Percentiles rank a stretch among this genome's conserved stretches.
These are phyloP conservation scores for Neolamprologus kungweensis DNA, from an alignment of 2,113 vertebrate genomes.

Conservation along the genomic window DNA sequence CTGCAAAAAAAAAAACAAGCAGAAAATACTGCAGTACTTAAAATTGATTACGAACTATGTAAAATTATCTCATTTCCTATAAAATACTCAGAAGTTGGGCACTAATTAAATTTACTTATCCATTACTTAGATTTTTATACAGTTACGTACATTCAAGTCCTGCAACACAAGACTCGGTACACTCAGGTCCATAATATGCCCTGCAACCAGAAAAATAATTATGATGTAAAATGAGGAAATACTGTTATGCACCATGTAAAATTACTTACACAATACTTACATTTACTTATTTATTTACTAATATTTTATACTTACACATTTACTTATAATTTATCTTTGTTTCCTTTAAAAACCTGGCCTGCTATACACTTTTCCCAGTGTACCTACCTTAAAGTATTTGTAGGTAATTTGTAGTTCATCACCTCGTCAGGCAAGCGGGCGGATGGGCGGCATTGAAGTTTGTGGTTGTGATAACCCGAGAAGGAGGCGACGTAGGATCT, in stretches of 20 bases:
- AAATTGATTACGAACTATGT: not conserved
- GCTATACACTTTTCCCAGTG: not conserved
- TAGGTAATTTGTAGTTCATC: not conserved
- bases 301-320: not conserved
- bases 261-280: not conserved
- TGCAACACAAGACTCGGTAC: not conserved
- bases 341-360: not conserved
- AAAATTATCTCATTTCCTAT: not conserved
- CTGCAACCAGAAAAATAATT: not conserved
- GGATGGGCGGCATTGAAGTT: not conserved
- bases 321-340: not conserved
- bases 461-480: not conserved
- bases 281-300: not conserved
- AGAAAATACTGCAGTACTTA: not conserved
- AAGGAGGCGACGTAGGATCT: not conserved
- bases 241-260: not conserved
- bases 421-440: not conserved
- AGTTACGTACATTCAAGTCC: not conserved
- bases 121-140: not conserved
- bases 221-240: not conserved
- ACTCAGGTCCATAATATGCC: not conserved
- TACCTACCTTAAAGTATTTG: not conserved
- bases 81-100: not conserved
- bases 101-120: not conserved
- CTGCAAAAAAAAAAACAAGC: not conserved